Evolutionary conservation across 2,888 invertebrate species (phyloP).

Genomic region (Isoperla grammatica): DNA sequence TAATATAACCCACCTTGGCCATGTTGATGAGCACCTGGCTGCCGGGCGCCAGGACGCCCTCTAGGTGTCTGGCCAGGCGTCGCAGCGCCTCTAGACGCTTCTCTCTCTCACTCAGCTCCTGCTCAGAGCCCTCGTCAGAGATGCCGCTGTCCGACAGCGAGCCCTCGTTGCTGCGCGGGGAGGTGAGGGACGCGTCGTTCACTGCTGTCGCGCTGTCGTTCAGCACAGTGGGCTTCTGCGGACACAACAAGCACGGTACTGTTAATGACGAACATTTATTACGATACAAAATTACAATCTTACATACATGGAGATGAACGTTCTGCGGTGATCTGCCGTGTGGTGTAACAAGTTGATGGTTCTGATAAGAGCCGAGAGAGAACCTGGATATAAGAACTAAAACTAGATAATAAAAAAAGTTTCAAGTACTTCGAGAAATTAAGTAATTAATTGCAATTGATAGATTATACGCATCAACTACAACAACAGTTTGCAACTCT

Average conservation of each 20-base stretch:
- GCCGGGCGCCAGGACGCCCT: slow-evolving; percentile 60
- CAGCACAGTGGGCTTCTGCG: slow-evolving; percentile 25
- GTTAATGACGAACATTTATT: neutral
- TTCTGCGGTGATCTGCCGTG: too few species aligned
- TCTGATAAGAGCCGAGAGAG: too few species aligned
- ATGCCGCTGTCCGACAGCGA: slow-evolving; percentile 76
- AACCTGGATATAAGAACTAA: too few species aligned
- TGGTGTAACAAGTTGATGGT: too few species aligned
- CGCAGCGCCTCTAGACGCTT: slow-evolving; percentile 60
- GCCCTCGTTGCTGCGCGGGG: slow-evolving; percentile 41
- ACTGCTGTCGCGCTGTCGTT: slow-evolving; percentile 25
- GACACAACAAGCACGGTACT: slow-evolving; percentile 28
- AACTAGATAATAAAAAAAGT: too few species aligned
- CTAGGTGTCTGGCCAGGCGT: slow-evolving; percentile 60
- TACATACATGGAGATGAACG: neutral
- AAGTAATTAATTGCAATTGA: too few species aligned
- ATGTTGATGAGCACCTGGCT: slow-evolving; percentile 60
- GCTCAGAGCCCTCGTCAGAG: slow-evolving; percentile 67
- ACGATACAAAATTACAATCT: neutral
- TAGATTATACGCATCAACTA: too few species aligned
- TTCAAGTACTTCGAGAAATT: too few species aligned
- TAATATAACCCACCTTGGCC: slow-evolving; percentile 58
- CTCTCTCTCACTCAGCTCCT: slow-evolving; percentile 60
- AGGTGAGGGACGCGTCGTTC: slow-evolving; percentile 14
- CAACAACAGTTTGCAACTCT: too few species aligned